Evolutionary conservation across 2,888 invertebrate species (phyloP).

Genomic region (Metacarcinus magister): DNA sequence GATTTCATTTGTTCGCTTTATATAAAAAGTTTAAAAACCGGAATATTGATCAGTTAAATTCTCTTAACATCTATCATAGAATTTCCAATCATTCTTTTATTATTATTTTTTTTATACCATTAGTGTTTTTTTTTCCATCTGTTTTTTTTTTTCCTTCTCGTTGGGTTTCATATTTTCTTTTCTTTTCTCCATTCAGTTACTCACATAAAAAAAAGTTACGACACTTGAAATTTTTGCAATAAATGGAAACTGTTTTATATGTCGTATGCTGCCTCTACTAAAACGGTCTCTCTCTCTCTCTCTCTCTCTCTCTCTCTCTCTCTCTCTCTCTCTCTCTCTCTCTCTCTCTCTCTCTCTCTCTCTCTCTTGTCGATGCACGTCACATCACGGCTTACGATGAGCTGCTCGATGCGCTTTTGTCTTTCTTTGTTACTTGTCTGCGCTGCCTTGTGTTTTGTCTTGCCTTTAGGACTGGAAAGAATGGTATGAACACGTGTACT

Average conservation of each 20-base stretch:
- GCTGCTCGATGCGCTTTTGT: too few relatives aligned
- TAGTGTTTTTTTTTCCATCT: neutral
- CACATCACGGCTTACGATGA: neutral
- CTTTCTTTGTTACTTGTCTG: too few relatives aligned
- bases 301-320: too few relatives aligned
- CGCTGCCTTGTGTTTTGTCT: too few relatives aligned
- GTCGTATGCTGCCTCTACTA: too few relatives aligned
- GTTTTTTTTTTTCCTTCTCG: neutral
- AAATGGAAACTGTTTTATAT: too few relatives aligned
- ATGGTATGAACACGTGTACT: slow-evolving; percentile 4
- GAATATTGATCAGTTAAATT: too few relatives aligned
- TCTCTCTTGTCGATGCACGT: neutral
- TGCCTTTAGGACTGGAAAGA: too few relatives aligned
- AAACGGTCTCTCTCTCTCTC: too few relatives aligned
- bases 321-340: too few relatives aligned
- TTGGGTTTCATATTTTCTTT: neutral
- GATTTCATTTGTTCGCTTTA: neutral
- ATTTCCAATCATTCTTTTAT: neutral
- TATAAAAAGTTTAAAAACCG: neutral
- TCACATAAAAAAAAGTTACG: neutral
- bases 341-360: too few relatives aligned
- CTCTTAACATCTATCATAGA: neutral
- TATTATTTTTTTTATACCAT: neutral
- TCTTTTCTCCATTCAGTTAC: neutral
- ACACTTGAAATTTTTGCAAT: neutral